Base-by-base conservation (phyloP, 2,888 invertebrate species). In the Adela reaumurella region DNA sequence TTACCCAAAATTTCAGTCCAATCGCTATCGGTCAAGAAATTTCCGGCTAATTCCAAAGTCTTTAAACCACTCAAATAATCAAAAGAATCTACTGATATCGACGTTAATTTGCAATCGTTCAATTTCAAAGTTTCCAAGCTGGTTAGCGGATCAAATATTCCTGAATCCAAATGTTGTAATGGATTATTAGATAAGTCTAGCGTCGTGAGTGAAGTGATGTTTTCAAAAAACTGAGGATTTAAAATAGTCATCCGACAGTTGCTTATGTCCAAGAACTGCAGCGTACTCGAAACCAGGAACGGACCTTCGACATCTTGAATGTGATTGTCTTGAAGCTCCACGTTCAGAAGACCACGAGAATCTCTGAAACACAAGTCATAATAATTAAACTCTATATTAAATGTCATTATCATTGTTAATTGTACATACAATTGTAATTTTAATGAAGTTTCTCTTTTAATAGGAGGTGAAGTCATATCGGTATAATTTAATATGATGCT, bases 101-200 rank as follows among this genome's bases (percentile, higher is more conserved):
- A 65, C 1, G 78, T 83, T 19, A 88, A 68, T 59, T 85, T 82
- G 62, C 88, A 88, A 53, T 81, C 74, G 58, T 86, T 86, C 48
- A 88, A 69, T 61, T 84, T 85, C 14, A 89, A 64, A 45, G 83
- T 82, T 57, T 87, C 87, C 20, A 88, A 67, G 58, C 84, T 84
- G n/a, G 79, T 81, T 41, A 88, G 67, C 16, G 83, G 81, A 56
- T 85, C 83, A 57, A 88, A 86, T 1, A 83, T 74, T 19, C 81
- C 83, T 1, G 81, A 69, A 44, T 83, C 81, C 45, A 88, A 69
- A 8, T 64, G 65, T 50, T 70, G 68, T 1, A 89, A 68, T 2
- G 88, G 87, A 64, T 89, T 89, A 51, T 83, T 76, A 3, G 88
- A 88, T 10, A 89, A 67, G 61, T 88, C 87, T n/a, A 88, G 65